Evolutionary conservation across 1,140 invertebrate species (phyloP).

Genomic region (Drosophila watanabei): DNA sequence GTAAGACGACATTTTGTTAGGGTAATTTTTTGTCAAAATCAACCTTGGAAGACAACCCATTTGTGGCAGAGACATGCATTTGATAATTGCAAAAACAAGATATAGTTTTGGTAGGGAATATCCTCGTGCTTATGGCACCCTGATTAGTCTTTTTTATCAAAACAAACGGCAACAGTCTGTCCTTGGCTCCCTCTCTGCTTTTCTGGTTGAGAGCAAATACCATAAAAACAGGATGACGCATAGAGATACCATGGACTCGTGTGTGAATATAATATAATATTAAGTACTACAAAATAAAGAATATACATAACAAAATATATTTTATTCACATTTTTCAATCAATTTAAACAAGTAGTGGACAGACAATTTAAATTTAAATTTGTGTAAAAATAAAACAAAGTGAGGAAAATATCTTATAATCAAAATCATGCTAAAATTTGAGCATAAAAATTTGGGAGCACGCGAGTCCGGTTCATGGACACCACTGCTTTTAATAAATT

Average conservation of each 20-base stretch:
- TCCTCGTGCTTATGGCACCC: not conserved
- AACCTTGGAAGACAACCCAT: conserved; percentile 52
- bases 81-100: conserved; percentile 53
- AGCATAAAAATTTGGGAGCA: too few species aligned
- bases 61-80: conserved; percentile 24
- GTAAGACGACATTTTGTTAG: conserved; percentile 29
- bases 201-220: conserved; percentile 5
- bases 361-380: not conserved
- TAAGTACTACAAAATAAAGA: not conserved
- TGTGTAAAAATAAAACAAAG: too few species aligned
- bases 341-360: too few species aligned
- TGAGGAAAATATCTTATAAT: too few species aligned
- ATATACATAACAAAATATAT: not conserved
- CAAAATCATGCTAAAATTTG: too few species aligned
- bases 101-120: not conserved
- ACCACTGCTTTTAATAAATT: not conserved
- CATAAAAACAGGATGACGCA: conserved; percentile 47
- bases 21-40: conserved; percentile 19
- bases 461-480: too few species aligned
- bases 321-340: too few species aligned
- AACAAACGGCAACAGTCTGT: conserved; percentile 28
- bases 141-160: conserved; percentile 22
- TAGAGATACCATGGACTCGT: conserved; percentile 6
- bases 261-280: not conserved
- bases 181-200: not conserved